These are phyloP conservation scores for Pachliopta kotzebuea DNA, from an alignment of 2,888 invertebrate species.

Conservation along the genomic window DNA sequence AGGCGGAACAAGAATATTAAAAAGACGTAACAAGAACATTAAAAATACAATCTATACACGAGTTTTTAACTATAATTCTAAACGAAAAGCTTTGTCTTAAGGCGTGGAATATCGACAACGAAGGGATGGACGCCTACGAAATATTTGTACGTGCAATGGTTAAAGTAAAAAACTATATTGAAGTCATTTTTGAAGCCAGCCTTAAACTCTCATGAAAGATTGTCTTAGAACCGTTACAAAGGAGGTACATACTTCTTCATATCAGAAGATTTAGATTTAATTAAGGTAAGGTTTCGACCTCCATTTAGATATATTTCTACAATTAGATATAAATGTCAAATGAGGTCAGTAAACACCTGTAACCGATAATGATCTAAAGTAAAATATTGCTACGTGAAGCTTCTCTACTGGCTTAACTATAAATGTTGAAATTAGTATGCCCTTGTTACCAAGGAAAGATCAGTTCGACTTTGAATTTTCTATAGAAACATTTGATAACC, in stretches of 20 bases:
- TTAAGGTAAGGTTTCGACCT: neutral
- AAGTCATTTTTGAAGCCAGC: neutral
- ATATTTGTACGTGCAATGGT: too few species aligned
- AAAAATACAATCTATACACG: too few species aligned
- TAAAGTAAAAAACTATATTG: neutral
- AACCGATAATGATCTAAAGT: neutral
- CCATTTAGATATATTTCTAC: neutral
- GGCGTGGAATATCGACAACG: too few species aligned
- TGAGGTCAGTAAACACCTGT: neutral
- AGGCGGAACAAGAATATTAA: too few species aligned
- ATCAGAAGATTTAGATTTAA: neutral
- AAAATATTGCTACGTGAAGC: neutral
- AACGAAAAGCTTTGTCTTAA: too few species aligned
- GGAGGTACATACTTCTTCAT: neutral
- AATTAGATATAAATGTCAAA: too few species aligned
- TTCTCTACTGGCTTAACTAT: neutral
- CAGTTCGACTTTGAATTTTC: slow-evolving; percentile 1
- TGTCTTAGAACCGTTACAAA: neutral
- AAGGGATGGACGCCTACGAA: too few species aligned
- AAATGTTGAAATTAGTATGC: neutral
- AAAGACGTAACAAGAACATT: too few species aligned
- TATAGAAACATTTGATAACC: slow-evolving; percentile 6
- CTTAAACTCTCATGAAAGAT: neutral
- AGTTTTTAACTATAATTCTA: too few species aligned
- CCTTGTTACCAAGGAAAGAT: neutral